These are phyloP conservation scores for Magallana angulata DNA, from an alignment of 1,140 invertebrate species.

Conservation along the genomic window DNA sequence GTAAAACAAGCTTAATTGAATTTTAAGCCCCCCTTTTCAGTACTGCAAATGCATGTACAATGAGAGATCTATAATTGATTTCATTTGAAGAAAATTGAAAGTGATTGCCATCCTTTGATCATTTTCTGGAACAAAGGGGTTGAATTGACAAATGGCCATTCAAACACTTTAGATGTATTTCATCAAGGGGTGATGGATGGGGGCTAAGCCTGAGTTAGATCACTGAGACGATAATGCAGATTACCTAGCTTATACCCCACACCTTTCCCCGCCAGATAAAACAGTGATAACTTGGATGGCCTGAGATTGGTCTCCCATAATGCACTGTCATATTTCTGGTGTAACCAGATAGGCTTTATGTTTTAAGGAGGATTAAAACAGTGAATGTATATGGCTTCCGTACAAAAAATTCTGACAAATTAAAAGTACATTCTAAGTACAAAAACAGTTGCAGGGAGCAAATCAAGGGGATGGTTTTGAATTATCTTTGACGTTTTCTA, in stretches of 20 bases:
- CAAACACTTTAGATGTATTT: conserved; percentile 7
- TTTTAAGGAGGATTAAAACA: background rate
- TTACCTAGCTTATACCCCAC: background rate
- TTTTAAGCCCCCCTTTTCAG: background rate
- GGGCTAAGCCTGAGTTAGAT: conserved; percentile 18
- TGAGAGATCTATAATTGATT: conserved; percentile 16
- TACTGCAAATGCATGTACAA: background rate
- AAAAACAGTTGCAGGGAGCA: background rate
- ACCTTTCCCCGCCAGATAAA: background rate
- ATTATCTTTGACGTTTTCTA: conserved; percentile 16
- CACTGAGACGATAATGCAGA: background rate
- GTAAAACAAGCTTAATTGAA: background rate
- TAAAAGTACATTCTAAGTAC: background rate
- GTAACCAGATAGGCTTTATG: conserved; percentile 27
- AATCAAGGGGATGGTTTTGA: background rate
- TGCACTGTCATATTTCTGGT: conserved; percentile 7
- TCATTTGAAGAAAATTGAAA: background rate
- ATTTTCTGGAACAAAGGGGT: background rate
- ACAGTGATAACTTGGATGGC: background rate
- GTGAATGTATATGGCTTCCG: conserved; percentile 1
- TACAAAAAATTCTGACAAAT: background rate
- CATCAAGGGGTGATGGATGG: conserved; percentile 10
- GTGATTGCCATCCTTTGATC: conserved; percentile 4
- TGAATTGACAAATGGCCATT: conserved; percentile 16
- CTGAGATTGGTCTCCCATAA: conserved; percentile 1